Base-by-base conservation (phyloP, 2,888 invertebrate genomes). In the Drosophila tanythrix region DNA sequence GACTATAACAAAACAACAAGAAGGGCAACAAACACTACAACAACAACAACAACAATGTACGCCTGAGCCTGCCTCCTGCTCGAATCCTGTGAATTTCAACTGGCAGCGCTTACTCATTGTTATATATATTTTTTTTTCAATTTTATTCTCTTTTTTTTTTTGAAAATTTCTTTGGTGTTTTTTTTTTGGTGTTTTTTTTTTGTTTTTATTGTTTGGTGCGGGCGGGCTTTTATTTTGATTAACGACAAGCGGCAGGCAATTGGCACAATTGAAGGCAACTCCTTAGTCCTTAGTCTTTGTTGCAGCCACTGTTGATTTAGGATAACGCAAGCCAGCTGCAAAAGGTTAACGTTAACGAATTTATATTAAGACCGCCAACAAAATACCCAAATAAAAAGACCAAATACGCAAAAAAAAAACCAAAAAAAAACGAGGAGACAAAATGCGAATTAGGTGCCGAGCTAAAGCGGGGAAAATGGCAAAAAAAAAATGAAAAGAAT, bases 211-310 rank as follows among this genome's bases (percentile, higher is more conserved):
- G 58, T 61, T 67, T 71, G 29, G 61, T 27, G 27, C 52, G 56
- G 70, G 59, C 38, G 66, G 87, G 85, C 89, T 86, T 87, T 89
- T 89, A 89, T 82, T 86, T 89, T 89, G 89, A 89, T 86, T 87
- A 86, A 89, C 85, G 88, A 84, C 84, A 84, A 86, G 79, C 89
- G 87, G 80, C 84, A 73, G 88, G 85, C 89, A 85, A 89, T 85
- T 87, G 85, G 87, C 87, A 81, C 87, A 89, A 85, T 85, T 89
- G 85, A 81, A 81, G 77, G 69, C 74, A 67, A 69, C 65, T 63
- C 55, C 60, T 51, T 52, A 51, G 73, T 62, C 53, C 74, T 63
- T 56, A 66, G 77, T 59, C 74, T 68, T 65, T 79, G 79, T 73
- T 73, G 74, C 71, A 62, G 69, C 67, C 84, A 80, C 81, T 86